Evolutionary conservation across 53 echinoderm and acorn worm species (phyloP), one percentile per base, ranked within the genome.

Genomic region (Echinarachnius parma): DNA sequence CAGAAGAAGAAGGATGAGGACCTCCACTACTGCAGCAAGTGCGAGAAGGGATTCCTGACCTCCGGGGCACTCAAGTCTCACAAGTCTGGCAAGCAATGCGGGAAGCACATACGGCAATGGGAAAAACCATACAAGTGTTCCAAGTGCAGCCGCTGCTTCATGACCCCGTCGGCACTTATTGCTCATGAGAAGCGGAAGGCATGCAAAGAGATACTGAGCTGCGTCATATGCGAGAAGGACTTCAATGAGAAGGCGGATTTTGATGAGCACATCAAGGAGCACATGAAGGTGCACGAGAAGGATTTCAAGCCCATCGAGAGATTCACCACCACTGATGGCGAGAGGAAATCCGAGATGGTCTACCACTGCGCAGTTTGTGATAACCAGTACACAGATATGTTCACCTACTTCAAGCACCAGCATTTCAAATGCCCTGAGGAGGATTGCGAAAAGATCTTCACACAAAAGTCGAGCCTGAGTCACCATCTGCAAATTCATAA

Each of bases 361-460:
- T n/a, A n/a, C n/a, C n/a, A n/a, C n/a, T n/a, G n/a, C n/a, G n/a
- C n/a, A n/a, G n/a, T n/a, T n/a, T n/a, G n/a, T n/a, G n/a, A n/a
- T n/a, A n/a, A n/a, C n/a, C n/a, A n/a, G n/a, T n/a, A n/a, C n/a
- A n/a, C n/a, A n/a, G n/a, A n/a, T n/a, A n/a, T n/a, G n/a, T n/a
- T n/a, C n/a, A n/a, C n/a, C n/a, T n/a, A n/a, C n/a, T n/a, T n/a
- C n/a, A n/a, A n/a, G n/a, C n/a, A n/a, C n/a, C n/a, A n/a, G n/a
- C n/a, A n/a, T n/a, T n/a, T n/a, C n/a, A n/a, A n/a, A n/a, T n/a
- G n/a, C n/a, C n/a, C n/a, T n/a, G 42, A 39, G 42, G 42, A 39
- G 13, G 42, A 39, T 7, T 87, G 87, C 50, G 42, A 36, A 20
- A 83, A 87, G 35, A 30, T 34, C 14, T 87, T 82, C 39, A 21